A percentile compares a stretch with the other conserved stretches of the same genome.
phyloP scores from a whole-genome alignment of 2,797 vertebrate species.

The Psittacula echo region DNA sequence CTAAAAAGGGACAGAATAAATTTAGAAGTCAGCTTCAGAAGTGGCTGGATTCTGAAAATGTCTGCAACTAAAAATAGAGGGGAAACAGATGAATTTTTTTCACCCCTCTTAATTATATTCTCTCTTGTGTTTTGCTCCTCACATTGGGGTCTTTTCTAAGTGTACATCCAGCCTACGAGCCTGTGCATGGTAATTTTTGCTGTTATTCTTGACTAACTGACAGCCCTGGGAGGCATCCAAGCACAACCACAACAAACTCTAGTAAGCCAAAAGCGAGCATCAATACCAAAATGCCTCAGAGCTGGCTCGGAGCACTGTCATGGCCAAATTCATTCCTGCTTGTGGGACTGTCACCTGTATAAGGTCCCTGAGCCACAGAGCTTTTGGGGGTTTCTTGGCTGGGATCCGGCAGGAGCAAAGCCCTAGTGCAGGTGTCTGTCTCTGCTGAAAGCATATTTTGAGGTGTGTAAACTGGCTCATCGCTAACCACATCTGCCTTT shows the following conservation, averaged over 20 bases:
- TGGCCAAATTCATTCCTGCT: not conserved
- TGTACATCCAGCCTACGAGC: not conserved
- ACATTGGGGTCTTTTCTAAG: not conserved
- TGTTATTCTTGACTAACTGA: not conserved
- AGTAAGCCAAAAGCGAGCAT: rapidly evolving
- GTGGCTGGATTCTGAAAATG: not conserved
- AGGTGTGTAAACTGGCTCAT: not conserved
- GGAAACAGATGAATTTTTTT: not conserved
- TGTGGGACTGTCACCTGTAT: rapidly evolving
- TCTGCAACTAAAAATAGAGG: not conserved
- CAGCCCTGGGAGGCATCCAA: not conserved
- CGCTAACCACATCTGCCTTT: not conserved
- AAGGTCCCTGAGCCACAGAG: not conserved
- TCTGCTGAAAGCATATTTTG: not conserved
- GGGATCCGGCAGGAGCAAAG: not conserved
- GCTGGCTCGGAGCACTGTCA: not conserved
- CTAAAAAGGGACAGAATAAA: slow-evolving; percentile 28
- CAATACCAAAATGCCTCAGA: rapidly evolving
- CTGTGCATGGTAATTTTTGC: not conserved
- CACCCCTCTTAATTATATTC: not conserved
- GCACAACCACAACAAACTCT: not conserved
- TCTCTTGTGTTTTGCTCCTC: not conserved
- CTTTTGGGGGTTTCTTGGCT: not conserved
- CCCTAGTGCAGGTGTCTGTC: not conserved
- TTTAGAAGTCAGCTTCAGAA: slow-evolving; percentile 33